Base-by-base conservation (phyloP, 2,113 vertebrate species). In the Microtus montanus region DNA sequence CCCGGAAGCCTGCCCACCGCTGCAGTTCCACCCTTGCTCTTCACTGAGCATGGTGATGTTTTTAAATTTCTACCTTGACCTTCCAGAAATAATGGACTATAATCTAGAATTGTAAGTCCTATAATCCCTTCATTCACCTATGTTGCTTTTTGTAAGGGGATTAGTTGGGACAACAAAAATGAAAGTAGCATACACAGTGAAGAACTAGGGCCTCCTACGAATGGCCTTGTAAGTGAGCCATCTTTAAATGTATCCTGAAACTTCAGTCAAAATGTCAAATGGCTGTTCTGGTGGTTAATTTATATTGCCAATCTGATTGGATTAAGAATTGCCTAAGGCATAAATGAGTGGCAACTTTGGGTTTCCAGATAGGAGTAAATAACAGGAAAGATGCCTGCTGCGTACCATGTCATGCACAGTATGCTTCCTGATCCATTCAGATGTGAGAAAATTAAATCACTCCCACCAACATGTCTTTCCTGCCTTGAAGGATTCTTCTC, bases 201-300 rank as follows among this genome's bases (percentile, higher is more conserved):
- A 47, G 28, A 94, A 30, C n/a, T 22, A 30, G 52, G 71, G 26
- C 61, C 33, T 90, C 30, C 30, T 92, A 14, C 41, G 89, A 49
- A 85, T 8, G 92, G 35, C 10, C 68, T 73, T 66, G 3, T 63
- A 75, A 61, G 17, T 64, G 11, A 82, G 28, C 9, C 54, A 64
- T 71, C n/a, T 89, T 54, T 12, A 95, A 91, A 61, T 41, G 28
- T 28, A 92, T 86, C 35, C 30, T 90, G 38, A 91, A 84, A 24
- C 38, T 64, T 8, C 52, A 61, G 14, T 68, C 24, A 95, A 47
- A 64, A 73, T 75, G 89, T 79, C 47, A 70, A 38, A 70, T 61
- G 84, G 82, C 35, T 68, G 19, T 30, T 35, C 30, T 68, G 19
- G 11, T 49, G 28, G 83, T 68, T 22, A 49, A 86, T 87, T 22